Base-by-base conservation (phyloP, 2,888 invertebrate genomes). In the Siphlonurus alternatus region DNA sequence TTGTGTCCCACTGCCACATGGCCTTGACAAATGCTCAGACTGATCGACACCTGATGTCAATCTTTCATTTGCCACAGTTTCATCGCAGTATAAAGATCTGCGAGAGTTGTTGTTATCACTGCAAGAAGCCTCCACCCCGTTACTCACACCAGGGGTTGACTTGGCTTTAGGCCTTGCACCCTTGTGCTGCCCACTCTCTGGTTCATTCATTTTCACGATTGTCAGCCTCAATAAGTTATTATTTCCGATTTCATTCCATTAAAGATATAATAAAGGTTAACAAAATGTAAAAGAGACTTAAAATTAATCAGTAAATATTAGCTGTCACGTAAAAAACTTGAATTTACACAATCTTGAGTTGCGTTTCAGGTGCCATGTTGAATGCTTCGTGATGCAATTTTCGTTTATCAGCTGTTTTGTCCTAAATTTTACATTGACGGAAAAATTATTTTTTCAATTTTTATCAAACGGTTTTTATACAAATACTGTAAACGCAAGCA, bases 51-150 rank as follows among this genome's bases (percentile, higher is more conserved):
- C 20, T 56, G 56, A 22, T 10, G 19, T n/a, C 56, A 56, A n/a
- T 38, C 38, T 38, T 5, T 38, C 38, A n/a, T 56, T 22, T n/a
- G 7, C 56, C 5, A 20, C 56, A n/a, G 7, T 20, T 10, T 56
- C 56, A n/a, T 56, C 56, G 7, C 7, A 5, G n/a, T 56, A 56
- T 22, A 56, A 22, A 56, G 56, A 56, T n/a, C 56, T 20, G 7
- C 19, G n/a, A n/a, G 56, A 56, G n/a, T 56, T 56, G n/a, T 56
- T 56, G n/a, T 56, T 56, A 22, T 56, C 56, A 22, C 56, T 56
- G n/a, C 56, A 20, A 20, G n/a, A 22, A n/a, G n/a, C 56, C 7
- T n/a, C 19, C 56, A 56, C 56, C 5, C 56, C 56, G 22, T 56
- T 56, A 20, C 38, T 38, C 15, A 38, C 38, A 38, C 7, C 15